Evolutionary conservation across 1,140 invertebrate species (phyloP).

Genomic region (silkworm (Bombyx mori)): DNA sequence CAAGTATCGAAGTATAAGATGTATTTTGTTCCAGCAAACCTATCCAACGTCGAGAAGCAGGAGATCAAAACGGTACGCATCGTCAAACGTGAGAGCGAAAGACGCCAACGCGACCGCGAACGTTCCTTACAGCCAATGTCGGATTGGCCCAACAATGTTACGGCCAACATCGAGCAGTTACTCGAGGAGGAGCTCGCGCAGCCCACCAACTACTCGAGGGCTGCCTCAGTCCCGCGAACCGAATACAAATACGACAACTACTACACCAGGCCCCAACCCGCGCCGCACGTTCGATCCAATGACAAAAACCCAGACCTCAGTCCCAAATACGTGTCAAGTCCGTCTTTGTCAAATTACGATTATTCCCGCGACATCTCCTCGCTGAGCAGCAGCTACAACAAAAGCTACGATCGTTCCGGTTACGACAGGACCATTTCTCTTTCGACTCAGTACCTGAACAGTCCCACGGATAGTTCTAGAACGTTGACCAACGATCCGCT

Average conservation of each 20-base stretch:
- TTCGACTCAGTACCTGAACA: conserved; percentile 57
- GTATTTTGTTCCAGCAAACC: conserved; percentile 72
- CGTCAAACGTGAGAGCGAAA: conserved; percentile 91
- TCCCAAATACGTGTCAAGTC: conserved; percentile 59
- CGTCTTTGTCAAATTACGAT: conserved; percentile 62
- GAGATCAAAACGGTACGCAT: conserved; percentile 94
- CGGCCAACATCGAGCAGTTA: conserved; percentile 70
- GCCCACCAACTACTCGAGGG: conserved; percentile 46
- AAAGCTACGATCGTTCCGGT: conserved; percentile 45
- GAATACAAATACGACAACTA: conserved; percentile 37
- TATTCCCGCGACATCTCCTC: conserved; percentile 53
- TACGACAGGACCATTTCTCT: conserved; percentile 50
- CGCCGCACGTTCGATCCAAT: conserved; percentile 27
- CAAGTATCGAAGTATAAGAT: not conserved
- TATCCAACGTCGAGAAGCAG: conserved; percentile 86
- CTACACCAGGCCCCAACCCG: conserved; percentile 48
- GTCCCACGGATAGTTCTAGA: conserved; percentile 55
- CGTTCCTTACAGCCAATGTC: conserved; percentile 65
- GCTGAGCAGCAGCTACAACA: conserved; percentile 55
- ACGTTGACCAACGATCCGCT: conserved; percentile 60
- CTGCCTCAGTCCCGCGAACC: conserved; percentile 53
- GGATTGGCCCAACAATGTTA: conserved; percentile 56
- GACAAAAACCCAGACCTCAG: conserved; percentile 55
- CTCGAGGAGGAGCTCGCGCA: conserved; percentile 69
- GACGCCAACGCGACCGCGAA: conserved; percentile 82